Evolutionary conservation across 2,888 invertebrate genomes (phyloP), one percentile per base, ranked within the genome.

Genomic region (Metacarcinus magister): DNA sequence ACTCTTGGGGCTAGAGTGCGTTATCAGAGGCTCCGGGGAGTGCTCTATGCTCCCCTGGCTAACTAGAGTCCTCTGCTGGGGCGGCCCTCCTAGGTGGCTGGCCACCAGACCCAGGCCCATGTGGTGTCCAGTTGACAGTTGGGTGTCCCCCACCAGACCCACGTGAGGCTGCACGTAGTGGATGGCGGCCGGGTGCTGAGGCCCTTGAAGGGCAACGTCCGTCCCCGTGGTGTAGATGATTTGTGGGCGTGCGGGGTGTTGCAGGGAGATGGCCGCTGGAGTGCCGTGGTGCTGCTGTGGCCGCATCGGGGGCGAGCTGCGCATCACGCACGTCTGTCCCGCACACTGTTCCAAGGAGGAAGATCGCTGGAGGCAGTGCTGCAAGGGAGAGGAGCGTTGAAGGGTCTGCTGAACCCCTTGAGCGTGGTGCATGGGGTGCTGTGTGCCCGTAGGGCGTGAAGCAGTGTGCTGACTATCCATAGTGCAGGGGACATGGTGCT

Each of bases 151-250:
- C 28, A 32, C 75, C 54, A 95, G 75, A 7, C 95, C 95, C 32
- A 90, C 82, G 60, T 94, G 96, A 1, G 96, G 96, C 87, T 96
- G 96, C 32, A 96, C 94, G 87, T 96, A 96, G 94, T 96, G 96
- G 39, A 92, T 82, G 43, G 94, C 75, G n/a, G 43, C 92, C 39
- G 95, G 91, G 54, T 95, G 95, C 16, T 60, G 90, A 28, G 46
- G 44, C n/a, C 54, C 60, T 43, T 90, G 67, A 4, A 93, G 44
- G 39, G 91, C 82, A 48, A 39, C 95, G 43, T 93, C 93, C 32
- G 93, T 93, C 46, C 93, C 67, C 39, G 94, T 95, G 90, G 92
- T 95, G 95, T 95, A 95, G 67, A 95, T 94, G 23, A 94, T 48
- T 48, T 92, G 92, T 4, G 91, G 93, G 90, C 93, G 93, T 10